phyloP scores from a whole-genome alignment of 2,888 invertebrate genomes.

The Nephrotoma appendiculata region DNA sequence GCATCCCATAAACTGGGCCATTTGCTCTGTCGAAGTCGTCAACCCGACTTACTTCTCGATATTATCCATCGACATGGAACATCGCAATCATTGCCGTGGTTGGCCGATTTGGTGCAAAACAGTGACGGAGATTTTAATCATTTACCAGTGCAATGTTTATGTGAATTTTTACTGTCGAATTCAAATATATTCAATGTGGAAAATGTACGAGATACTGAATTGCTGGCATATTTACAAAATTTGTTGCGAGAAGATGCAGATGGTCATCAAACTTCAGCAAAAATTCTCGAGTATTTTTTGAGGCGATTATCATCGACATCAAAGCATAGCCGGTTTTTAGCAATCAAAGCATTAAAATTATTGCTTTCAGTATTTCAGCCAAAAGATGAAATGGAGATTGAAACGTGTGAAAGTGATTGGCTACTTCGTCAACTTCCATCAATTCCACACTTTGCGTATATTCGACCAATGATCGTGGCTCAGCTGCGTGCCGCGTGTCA shows the following conservation, averaged over 20 bases:
- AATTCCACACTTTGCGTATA: constrained; percentile 63
- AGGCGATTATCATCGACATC: constrained; percentile 71
- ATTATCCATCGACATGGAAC: constrained; percentile 84
- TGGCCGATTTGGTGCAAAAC: constrained; percentile 84
- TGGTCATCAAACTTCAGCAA: constrained; percentile 52
- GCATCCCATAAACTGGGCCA: constrained; percentile 71
- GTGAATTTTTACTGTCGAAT: constrained; percentile 78
- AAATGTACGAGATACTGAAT: constrained; percentile 49
- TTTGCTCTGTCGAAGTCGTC: constrained; percentile 71
- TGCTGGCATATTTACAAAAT: constrained; percentile 43
- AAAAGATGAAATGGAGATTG: constrained; percentile 17
- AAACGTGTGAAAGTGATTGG: constrained; percentile 32
- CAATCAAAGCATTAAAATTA: constrained; percentile 52
- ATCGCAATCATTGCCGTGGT: constrained; percentile 92
- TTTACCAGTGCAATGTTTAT: constrained; percentile 92
- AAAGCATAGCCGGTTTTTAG: constrained; percentile 59
- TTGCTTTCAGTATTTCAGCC: constrained; percentile 36
- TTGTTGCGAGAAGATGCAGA: constrained; percentile 35
- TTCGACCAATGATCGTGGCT: constrained; percentile 50
- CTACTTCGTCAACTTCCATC: constrained; percentile 48
- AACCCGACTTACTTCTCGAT: constrained; percentile 83
- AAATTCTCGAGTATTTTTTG: constrained; percentile 81
- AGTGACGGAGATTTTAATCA: constrained; percentile 66
- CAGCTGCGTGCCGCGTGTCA: constrained; percentile 77
- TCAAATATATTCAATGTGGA: constrained; percentile 53